Evolutionary conservation across 2,888 invertebrate genomes (phyloP), one percentile per base, ranked within the genome.

Genomic region (Drosophila aldrichi): DNA sequence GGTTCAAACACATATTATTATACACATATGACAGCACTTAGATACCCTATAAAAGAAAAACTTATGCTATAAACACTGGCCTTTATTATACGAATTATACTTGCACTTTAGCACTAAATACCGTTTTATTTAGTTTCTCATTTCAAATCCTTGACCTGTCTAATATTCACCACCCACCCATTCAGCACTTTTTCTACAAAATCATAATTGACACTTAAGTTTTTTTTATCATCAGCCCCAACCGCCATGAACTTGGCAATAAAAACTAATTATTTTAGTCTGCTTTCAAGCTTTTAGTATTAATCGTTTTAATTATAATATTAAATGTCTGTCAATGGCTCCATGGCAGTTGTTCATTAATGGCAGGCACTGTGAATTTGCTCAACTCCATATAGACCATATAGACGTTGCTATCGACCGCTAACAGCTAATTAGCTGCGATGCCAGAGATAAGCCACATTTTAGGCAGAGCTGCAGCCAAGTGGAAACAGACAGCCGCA

Each of bases 401-500:
- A 61, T 8, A 34, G 25, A 49, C 57, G 34, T 18, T 62, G 40
- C 25, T n/a, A 52, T n/a, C 16, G 40, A 43, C 32, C 36, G 38
- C 43, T 57, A 68, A 74, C 32, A 29, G 38, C 43, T 60, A 68
- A 74, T 74, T 68, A 68, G n/a, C n/a, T 14, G 5, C 20, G 67
- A 74, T 73, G 34, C 25, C 1, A 52, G 46, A 44, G 51, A 62
- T 71, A 75, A 54, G 34, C n/a, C 6, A 7, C 41, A 38, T 14
- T 44, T 9, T 20, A 20, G 29, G 25, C 10, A 8, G 16, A 18
- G 20, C 34, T 10, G 1, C 34, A 25, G 25, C 16, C 20, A 40
- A 46, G 1, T 32, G 20, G 29, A 44, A 54, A 51, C 62, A 74
- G 46, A 74, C 16, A 46, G 57, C 46, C 43, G 3, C 70, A 70